Conservation (phyloP, 2,113 vertebrate species). For the Plectropomus leopardus region DNA sequence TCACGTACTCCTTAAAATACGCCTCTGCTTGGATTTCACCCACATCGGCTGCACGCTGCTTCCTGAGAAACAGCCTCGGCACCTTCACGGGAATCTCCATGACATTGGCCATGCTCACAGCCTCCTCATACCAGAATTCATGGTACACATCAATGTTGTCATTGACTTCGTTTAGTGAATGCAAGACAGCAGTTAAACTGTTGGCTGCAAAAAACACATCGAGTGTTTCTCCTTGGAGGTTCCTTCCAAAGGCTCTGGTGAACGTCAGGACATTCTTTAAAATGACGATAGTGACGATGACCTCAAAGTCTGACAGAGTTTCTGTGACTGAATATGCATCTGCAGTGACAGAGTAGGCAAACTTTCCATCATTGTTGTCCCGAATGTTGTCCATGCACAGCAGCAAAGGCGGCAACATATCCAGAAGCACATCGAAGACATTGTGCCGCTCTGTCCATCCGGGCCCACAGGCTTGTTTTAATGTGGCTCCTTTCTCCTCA, state of each 20-base stretch:
- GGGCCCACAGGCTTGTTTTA: conserved; percentile 85
- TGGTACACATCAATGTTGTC: conserved; percentile 96
- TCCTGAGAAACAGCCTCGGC: conserved; percentile 87
- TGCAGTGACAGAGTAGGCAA: conserved; percentile 70
- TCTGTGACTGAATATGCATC: conserved; percentile 87
- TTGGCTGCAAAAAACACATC: conserved; percentile 92
- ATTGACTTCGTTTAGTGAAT: conserved; percentile 93
- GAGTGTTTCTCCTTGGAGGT: conserved; percentile 90
- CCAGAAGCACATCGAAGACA: conserved; percentile 89
- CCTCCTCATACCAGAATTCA: conserved; percentile 97
- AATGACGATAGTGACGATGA: conserved; percentile 89
- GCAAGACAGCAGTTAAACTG: conserved; percentile 91
- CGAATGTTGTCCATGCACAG: conserved; percentile 89
- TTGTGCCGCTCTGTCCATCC: conserved; percentile 90
- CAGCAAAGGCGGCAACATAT: conserved; percentile 87
- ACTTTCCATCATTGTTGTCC: conserved; percentile 81
- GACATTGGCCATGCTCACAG: conserved; percentile 85
- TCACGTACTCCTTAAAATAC: conserved; percentile 92
- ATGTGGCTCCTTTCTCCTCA: conserved; percentile 81
- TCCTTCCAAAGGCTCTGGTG: conserved; percentile 92
- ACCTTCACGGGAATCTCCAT: conserved; percentile 88
- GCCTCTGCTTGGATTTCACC: conserved; percentile 88
- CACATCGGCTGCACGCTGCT: conserved; percentile 83
- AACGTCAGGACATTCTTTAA: conserved; percentile 92
- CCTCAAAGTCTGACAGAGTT: conserved; percentile 91